Evolutionary conservation across 2,888 invertebrate species (phyloP).

Genomic region (Cremastinae sp.): DNA sequence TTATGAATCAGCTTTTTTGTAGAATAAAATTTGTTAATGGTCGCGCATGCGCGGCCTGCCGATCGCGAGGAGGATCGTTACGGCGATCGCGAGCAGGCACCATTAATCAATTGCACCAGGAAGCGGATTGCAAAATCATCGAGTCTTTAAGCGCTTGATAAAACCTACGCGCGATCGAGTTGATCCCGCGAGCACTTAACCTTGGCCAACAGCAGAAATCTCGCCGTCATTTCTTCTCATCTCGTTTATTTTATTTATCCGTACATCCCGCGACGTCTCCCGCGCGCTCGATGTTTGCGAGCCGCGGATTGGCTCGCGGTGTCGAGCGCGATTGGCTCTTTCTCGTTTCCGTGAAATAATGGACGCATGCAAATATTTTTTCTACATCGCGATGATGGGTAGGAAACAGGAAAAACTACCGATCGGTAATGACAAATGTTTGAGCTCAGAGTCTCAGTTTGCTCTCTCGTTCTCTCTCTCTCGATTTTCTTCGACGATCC

Average conservation of each 20-base stretch:
- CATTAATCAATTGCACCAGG: slow-evolving; percentile 75
- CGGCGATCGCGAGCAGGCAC: slow-evolving; percentile 55
- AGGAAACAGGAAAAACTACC: slow-evolving; percentile 22
- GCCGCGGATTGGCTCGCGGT: slow-evolving; percentile 12
- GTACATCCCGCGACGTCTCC: not conserved
- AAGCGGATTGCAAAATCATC: slow-evolving; percentile 74
- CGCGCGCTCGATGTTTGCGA: slow-evolving; percentile 4
- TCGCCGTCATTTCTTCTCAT: slow-evolving; percentile 60
- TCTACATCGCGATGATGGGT: not conserved
- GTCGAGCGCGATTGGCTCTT: not conserved
- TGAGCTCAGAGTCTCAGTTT: slow-evolving; percentile 8
- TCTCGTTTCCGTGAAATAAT: slow-evolving; percentile 2
- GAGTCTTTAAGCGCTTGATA: slow-evolving; percentile 68
- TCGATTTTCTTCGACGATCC: slow-evolving; percentile 9
- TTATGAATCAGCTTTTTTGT: too few species aligned
- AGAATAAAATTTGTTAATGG: too few species aligned
- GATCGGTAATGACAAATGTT: slow-evolving; percentile 46
- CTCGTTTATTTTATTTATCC: slow-evolving; percentile 8
- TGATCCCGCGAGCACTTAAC: slow-evolving; percentile 65
- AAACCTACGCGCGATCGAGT: slow-evolving; percentile 62
- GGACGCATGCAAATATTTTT: slow-evolving; percentile 27
- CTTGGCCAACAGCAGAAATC: slow-evolving; percentile 70
- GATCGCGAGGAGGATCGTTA: slow-evolving; percentile 6
- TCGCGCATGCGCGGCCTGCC: too few species aligned
- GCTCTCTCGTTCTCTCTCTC: slow-evolving; percentile 5